Percentiles rank a stretch among this genome's conserved stretches.
Evolutionary conservation across 1,140 invertebrate species (phyloP).

Genomic region (Eupristina koningsbergeri): DNA sequence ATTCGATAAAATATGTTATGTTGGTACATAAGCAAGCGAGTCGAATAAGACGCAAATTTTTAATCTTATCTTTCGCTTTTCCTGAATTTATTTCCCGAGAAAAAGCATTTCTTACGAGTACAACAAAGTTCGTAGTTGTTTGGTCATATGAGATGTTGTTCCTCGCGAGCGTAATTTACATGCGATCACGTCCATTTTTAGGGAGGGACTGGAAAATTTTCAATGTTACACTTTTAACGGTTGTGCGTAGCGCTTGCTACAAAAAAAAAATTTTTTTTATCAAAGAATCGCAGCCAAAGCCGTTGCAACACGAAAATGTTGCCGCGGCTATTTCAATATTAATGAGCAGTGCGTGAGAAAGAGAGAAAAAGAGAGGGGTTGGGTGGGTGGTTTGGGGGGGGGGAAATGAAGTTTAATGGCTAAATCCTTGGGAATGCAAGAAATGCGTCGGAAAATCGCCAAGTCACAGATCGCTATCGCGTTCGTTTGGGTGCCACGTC

Average conservation of each 20-base stretch:
- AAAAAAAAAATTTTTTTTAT: not conserved
- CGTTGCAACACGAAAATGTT: too few relatives aligned
- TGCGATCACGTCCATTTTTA: not conserved
- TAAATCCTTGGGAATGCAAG: conserved; percentile 25
- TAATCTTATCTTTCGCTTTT: too few relatives aligned
- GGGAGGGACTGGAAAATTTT: not conserved
- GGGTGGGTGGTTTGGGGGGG: too few relatives aligned
- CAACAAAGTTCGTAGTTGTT: not conserved
- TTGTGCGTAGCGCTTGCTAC: not conserved
- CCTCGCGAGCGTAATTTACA: not conserved
- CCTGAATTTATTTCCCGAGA: too few relatives aligned
- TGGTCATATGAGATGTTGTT: not conserved
- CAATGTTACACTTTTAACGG: conserved; percentile 25
- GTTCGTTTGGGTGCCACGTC: not conserved
- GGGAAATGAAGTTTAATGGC: conserved; percentile 31
- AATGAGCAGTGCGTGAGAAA: too few relatives aligned
- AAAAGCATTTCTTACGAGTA: not conserved
- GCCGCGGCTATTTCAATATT: conserved; percentile 42
- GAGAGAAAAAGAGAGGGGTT: too few relatives aligned
- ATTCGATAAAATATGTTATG: too few relatives aligned
- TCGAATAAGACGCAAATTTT: too few relatives aligned
- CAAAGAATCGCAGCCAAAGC: not conserved
- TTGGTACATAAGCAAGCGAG: too few relatives aligned
- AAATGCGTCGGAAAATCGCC: not conserved
- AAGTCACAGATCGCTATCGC: not conserved